A percentile compares a stretch with the other conserved stretches of the same genome.
Evolutionary conservation across 2,797 vertebrate genomes (phyloP).

Genomic region (Silurus lanzhouensis): DNA sequence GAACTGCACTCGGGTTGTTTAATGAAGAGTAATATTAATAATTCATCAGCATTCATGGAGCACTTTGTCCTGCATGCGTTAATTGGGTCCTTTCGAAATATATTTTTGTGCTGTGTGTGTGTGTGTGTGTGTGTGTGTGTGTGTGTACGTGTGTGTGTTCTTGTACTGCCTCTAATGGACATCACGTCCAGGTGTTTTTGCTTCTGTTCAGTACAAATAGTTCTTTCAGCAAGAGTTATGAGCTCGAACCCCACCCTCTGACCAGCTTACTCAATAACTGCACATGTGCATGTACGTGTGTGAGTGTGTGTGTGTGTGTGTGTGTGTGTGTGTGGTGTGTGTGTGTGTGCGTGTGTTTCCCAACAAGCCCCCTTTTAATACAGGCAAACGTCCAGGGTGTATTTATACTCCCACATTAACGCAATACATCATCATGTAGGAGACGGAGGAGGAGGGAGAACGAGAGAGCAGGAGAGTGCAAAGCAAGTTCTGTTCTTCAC

Average conservation of each 20-base stretch:
- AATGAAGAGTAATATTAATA: background rate
- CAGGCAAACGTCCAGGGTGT: slow-evolving; percentile 61
- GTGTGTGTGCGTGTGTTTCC: slow-evolving; percentile 22
- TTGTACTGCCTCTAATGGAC: slow-evolving; percentile 37
- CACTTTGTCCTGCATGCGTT: background rate
- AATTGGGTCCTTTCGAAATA: background rate
- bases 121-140: slow-evolving; percentile 12
- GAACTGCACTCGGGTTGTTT: no score
- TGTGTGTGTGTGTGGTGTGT: background rate
- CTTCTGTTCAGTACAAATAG: slow-evolving; percentile 57
- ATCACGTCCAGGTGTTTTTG: slow-evolving; percentile 60
- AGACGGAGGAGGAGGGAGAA: background rate
- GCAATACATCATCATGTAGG: slow-evolving; percentile 66
- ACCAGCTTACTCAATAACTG: slow-evolving; percentile 61
- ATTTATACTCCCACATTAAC: slow-evolving; percentile 69
- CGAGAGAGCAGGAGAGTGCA: slow-evolving; percentile 59
- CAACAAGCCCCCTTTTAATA: slow-evolving; percentile 61
- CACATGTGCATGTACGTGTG: slow-evolving; percentile 23
- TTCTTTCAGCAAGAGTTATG: slow-evolving; percentile 56
- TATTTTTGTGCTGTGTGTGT: background rate
- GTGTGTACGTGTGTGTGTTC: slow-evolving; percentile 28
- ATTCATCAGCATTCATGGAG: slow-evolving; percentile 12
- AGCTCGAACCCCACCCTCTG: slow-evolving; percentile 58
- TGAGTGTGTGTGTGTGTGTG: slow-evolving; percentile 12
- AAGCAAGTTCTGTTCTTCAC: slow-evolving; percentile 73